These are phyloP conservation scores for Cryptops parisi DNA, from an alignment of 2,888 invertebrate species.

Conservation along the genomic window DNA sequence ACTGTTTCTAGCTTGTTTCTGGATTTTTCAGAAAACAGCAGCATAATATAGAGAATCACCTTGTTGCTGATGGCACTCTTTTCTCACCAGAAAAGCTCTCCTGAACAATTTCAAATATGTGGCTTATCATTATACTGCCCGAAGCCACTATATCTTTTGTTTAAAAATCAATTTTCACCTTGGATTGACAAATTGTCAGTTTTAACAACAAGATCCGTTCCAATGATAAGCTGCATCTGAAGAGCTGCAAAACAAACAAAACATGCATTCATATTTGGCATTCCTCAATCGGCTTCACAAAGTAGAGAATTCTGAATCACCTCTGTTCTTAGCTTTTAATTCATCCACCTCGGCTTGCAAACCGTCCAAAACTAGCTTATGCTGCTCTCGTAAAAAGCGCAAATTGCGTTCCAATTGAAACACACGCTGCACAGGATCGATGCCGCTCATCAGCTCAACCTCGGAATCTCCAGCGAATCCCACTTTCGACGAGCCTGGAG, in stretches of 20 bases:
- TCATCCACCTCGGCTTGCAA: slow-evolving; percentile 14
- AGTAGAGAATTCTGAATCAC: no score
- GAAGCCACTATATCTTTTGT: no score
- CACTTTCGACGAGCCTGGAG: background rate
- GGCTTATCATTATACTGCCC: no score
- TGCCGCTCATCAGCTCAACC: background rate
- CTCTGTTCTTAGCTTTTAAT: slow-evolving; percentile 11
- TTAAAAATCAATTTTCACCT: background rate
- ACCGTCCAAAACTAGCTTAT: slow-evolving; percentile 9
- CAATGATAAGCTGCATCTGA: slow-evolving; percentile 2
- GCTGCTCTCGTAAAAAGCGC: slow-evolving; percentile 13
- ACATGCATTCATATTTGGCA: background rate
- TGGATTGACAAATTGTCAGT: background rate
- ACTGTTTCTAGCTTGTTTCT: no score
- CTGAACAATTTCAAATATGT: no score
- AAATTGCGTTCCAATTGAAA: slow-evolving; percentile 15
- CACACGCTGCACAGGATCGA: slow-evolving; percentile 11
- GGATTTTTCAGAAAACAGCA: no score
- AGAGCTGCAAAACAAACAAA: background rate
- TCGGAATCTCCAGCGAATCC: background rate
- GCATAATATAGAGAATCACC: no score
- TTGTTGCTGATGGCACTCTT: no score
- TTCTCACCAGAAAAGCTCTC: no score
- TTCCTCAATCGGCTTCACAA: no score
- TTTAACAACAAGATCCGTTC: background rate